A percentile compares a stretch with the other conserved stretches of the same genome.
Evolutionary conservation across 2,797 vertebrate genomes (phyloP).

Genomic region (Sphenopsis melanotis): DNA sequence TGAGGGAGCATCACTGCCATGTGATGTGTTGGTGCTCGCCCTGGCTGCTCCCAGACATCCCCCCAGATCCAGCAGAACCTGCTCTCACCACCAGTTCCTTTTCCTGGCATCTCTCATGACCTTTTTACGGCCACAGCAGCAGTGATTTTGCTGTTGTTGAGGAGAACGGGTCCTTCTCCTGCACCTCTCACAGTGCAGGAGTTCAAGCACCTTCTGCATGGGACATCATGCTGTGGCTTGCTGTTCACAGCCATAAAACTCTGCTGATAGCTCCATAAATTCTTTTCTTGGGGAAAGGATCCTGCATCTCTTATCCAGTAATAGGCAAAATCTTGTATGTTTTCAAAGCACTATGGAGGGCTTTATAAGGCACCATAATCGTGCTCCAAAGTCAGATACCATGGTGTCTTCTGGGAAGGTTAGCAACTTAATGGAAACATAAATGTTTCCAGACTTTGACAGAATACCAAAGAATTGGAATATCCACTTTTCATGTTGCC

Average conservation of each 20-base stretch:
- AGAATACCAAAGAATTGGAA: slow-evolving; percentile 42
- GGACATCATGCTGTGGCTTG: background rate
- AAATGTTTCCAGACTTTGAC: slow-evolving; percentile 57
- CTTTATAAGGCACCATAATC: slow-evolving; percentile 16
- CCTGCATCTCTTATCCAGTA: background rate
- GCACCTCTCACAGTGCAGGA: background rate
- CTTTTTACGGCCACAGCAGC: background rate
- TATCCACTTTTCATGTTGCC: background rate
- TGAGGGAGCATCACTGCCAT: fast-evolving
- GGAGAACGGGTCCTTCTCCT: background rate
- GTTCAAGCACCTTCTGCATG: background rate
- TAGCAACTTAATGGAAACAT: slow-evolving; percentile 38
- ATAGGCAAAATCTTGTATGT: background rate
- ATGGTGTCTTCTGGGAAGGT: slow-evolving; percentile 45
- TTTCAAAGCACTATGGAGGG: background rate
- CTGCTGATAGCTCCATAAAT: background rate
- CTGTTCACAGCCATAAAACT: slow-evolving; percentile 23
- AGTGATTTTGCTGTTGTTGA: fast-evolving
- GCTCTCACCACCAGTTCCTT: fast-evolving
- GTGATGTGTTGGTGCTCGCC: background rate
- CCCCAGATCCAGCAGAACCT: background rate
- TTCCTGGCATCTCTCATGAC: background rate
- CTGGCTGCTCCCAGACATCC: background rate
- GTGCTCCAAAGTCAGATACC: background rate
- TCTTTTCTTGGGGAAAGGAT: background rate